These are phyloP conservation scores for Reinhardtius hippoglossoides DNA, from an alignment of 2,113 vertebrate species.

Conservation along the genomic window DNA sequence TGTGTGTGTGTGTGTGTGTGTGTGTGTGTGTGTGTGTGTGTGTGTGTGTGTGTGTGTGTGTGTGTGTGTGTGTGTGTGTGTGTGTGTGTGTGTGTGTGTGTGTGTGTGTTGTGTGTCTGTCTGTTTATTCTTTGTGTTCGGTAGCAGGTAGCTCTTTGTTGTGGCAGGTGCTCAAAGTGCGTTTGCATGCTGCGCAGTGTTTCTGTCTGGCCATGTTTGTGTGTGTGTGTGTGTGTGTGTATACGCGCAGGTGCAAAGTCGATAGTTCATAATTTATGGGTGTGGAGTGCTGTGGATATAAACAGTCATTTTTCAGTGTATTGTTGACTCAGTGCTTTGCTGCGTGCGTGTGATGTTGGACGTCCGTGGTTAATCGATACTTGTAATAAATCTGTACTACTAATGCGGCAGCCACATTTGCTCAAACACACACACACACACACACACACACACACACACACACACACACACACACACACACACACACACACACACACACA, in stretches of 20 bases:
- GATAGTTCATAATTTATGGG: slow-evolving; percentile 72
- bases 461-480: slow-evolving; percentile 20
- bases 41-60: background rate
- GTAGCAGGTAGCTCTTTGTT: slow-evolving; percentile 65
- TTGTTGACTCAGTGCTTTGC: slow-evolving; percentile 81
- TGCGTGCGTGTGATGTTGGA: slow-evolving; percentile 55
- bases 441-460: slow-evolving; percentile 26
- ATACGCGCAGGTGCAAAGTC: slow-evolving; percentile 56
- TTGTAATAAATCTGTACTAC: slow-evolving; percentile 74
- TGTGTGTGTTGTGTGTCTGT: background rate
- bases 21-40: background rate
- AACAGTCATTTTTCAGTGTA: slow-evolving; percentile 80
- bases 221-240: slow-evolving; percentile 11
- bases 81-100: background rate
- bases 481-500: background rate
- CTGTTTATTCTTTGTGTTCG: slow-evolving; percentile 39
- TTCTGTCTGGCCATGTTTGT: slow-evolving; percentile 19
- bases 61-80: background rate
- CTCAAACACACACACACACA: slow-evolving; percentile 41
- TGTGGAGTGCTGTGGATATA: slow-evolving; percentile 70
- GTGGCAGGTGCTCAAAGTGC: slow-evolving; percentile 66
- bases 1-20: slow-evolving; percentile 1
- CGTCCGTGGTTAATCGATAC: slow-evolving; percentile 71
- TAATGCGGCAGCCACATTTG: slow-evolving; percentile 61
- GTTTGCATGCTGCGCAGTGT: slow-evolving; percentile 56